These are phyloP conservation scores for Panthera tigris DNA, from an alignment of 2,113 vertebrate species.

Conservation along the genomic window DNA sequence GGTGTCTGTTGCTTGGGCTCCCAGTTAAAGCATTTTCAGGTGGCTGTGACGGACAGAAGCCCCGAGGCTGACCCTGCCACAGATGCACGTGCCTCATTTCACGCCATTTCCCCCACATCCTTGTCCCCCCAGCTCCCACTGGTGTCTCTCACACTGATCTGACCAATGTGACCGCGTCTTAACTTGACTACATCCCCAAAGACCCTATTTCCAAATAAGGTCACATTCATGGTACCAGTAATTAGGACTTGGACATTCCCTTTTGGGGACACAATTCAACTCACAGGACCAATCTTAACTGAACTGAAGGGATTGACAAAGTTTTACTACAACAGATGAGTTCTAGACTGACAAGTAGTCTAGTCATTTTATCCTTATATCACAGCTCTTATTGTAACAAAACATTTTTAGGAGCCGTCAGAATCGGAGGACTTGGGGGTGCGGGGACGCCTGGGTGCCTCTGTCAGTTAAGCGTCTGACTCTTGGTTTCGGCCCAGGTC, in stretches of 20 bases:
- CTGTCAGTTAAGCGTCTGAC: no score
- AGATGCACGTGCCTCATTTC: accelerated
- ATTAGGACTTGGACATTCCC: not conserved
- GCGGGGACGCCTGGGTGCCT: no score
- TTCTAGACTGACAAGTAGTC: not conserved
- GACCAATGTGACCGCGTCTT: not conserved
- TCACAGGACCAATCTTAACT: not conserved
- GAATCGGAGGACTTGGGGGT: not conserved
- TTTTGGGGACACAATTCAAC: not conserved
- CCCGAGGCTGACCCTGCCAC: not conserved
- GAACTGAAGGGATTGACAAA: not conserved
- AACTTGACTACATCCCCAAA: not conserved
- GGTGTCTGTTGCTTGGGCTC: not conserved
- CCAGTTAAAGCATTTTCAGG: not conserved
- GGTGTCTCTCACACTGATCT: not conserved
- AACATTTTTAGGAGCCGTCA: not conserved
- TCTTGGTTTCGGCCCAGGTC: no score
- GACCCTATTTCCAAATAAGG: not conserved
- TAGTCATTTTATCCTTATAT: not conserved
- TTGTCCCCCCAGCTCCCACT: not conserved
- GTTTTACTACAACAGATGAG: not conserved
- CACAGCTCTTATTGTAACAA: not conserved
- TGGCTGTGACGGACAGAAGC: no score
- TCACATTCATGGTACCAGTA: not conserved
- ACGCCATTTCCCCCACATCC: accelerated